phyloP scores from a whole-genome alignment of 2,113 vertebrate species.

The Tragulus kanchil region DNA sequence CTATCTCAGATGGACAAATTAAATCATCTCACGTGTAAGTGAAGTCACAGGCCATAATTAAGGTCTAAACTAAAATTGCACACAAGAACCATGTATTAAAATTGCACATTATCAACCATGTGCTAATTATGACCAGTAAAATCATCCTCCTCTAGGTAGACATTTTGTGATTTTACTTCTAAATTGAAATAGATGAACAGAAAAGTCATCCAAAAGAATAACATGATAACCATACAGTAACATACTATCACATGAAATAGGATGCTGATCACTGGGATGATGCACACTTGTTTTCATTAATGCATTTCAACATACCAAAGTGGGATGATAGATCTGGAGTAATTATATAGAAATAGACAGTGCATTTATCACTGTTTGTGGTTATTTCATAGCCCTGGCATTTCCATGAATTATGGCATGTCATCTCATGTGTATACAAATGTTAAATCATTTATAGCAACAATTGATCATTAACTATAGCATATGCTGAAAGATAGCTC shows the following conservation, averaged over 20 bases:
- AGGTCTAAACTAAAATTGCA: slow-evolving; percentile 44
- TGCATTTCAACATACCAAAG: slow-evolving; percentile 69
- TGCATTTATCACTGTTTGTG: slow-evolving; percentile 81
- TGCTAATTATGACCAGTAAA: slow-evolving; percentile 5
- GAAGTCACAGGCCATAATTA: slow-evolving; percentile 58
- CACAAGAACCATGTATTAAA: not conserved
- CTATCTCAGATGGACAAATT: slow-evolving; percentile 33
- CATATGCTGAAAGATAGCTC: not conserved
- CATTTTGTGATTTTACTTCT: slow-evolving; percentile 15
- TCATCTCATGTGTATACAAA: slow-evolving; percentile 78
- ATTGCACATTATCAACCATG: not conserved
- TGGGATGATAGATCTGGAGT: slow-evolving; percentile 79
- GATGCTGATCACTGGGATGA: slow-evolving; percentile 84
- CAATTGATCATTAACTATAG: slow-evolving; percentile 76
- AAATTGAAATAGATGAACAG: slow-evolving; percentile 38
- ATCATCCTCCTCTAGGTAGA: slow-evolving; percentile 55
- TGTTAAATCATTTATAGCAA: slow-evolving; percentile 78
- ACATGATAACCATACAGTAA: slow-evolving; percentile 71
- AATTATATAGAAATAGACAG: slow-evolving; percentile 85
- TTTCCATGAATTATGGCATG: slow-evolving; percentile 84
- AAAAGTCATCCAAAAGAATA: slow-evolving; percentile 75
- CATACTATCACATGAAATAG: slow-evolving; percentile 73
- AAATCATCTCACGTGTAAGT: slow-evolving; percentile 6
- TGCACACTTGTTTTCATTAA: slow-evolving; percentile 76
- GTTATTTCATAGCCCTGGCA: slow-evolving; percentile 79